Evolutionary conservation across 2,888 invertebrate genomes (phyloP), one percentile per base, ranked within the genome.

Genomic region (Drosophila testacea): DNA sequence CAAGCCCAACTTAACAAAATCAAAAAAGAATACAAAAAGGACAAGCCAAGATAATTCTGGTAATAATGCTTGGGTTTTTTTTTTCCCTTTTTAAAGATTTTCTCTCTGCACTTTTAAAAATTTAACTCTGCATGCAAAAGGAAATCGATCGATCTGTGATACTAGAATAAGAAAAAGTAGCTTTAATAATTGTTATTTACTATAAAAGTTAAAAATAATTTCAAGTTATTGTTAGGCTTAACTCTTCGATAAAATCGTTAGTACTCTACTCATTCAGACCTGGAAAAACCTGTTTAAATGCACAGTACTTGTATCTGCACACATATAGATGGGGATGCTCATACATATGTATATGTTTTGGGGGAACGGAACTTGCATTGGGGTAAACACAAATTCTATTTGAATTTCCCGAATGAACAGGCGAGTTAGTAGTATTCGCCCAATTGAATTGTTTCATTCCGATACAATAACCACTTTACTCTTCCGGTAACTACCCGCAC

Each of bases 391-490:
- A 47, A 77, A 54, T 70, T 64, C 46, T 61, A 78, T 70, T 80
- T 57, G 57, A 79, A 74, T 79, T 66, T 73, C 38, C 57, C 68
- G 48, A 60, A 41, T 63, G 64, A 73, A 56, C 50, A 57, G 70
- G 59, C 47, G 56, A 57, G 68, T 57, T 39, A 60, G 57, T 54
- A 55, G 54, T 48, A 69, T 57, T 60, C 72, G 68, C 63, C 89
- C 87, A 85, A 85, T 85, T 75, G 83, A 88, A 88, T 86, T 85
- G 77, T 73, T 77, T 71, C 71, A 79, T 81, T 73, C 73, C 81
- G 77, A 87, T 80, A 82, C 73, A 79, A 86, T 68, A 78, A 74
- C 80, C 77, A 60, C 68, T 72, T 75, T 72, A 71, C 73, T 77
- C 52, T 81, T 86, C 77, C 87, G 81, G 72, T 75, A 71, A 79